Evolutionary conservation across 2,797 vertebrate genomes (phyloP), one percentile per base, ranked within the genome.

Genomic region (Danio albolineatus): DNA sequence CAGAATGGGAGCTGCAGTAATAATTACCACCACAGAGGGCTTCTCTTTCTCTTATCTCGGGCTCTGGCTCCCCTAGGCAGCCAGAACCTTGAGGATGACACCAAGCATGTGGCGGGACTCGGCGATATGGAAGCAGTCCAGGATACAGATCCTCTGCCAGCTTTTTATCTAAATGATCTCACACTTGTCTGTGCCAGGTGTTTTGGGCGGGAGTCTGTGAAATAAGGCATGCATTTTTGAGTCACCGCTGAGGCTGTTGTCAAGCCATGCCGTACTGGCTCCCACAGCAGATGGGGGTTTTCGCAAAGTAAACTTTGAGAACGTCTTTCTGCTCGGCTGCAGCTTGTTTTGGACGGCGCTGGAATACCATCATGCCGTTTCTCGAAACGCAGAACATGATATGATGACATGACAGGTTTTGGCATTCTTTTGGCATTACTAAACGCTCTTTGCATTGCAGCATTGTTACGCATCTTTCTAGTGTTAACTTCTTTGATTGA

Each of bases 101-200:
- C 91, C 90, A 88, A 93, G 89, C 93, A 93, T 93, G 92, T 93
- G 93, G 92, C 86, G 78, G 86, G 84, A 88, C 90, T 90, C 88
- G 90, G 88, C 88, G 91, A 88, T 85, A 89, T 93, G 93, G 92
- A 94, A 90, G 79, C 54, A 76, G 84, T 93, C 93, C 93, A 94
- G 90, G 86, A 92, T 73, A 83, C 83, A 67, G 61, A 84, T 87
- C 82, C 82, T 60, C 81, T 91, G 92, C 92, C 93, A 94, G 86
- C 83, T 84, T 85, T 28, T 78, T 48, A 89, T 91, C 87, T 86
- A 85, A 90, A 92, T 89, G 90, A 91, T 90, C 89, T 92, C 87
- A 91, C 88, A 91, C 87, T 80, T 89, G 87, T 91, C 86, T 84
- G 85, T 88, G 85, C 88, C 83, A 88, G 86, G 72, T 81, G 80